Base-by-base conservation (phyloP, 2,888 invertebrate species). In the Ormia ochracea region DNA sequence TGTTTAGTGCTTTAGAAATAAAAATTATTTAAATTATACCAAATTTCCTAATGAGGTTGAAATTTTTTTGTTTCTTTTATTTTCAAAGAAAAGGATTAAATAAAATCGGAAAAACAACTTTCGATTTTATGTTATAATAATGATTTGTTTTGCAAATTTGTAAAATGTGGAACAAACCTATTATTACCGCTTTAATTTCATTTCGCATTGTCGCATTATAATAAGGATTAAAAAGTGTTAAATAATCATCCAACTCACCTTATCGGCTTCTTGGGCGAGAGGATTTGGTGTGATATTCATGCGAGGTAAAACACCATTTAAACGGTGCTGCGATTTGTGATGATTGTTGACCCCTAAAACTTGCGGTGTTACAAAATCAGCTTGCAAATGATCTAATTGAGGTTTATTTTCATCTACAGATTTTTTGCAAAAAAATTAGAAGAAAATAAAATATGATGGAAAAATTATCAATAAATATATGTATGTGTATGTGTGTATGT, bases 261-360 rank as follows among this genome's bases (percentile, higher is more conserved):
- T 89, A 65, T 89, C 89, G 23, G 86, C 86, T 54, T 90, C 90
- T 78, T 89, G 88, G 0, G 90, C 89, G 72, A 90, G 82, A 0
- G 90, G 90, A 85, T 90, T 90, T 3, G 90, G 86, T 1, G 90
- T 90, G 23, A 90, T 90, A 73, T 90, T 90, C 88, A 90, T 90
- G 75, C 90, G 86, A 0, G 88, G 88, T 69, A 88, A 85, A 4
- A 88, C 88, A 4, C 89, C 89, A 72, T 90, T 90, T 45, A 89
- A 81, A 9, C 90, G 87, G 58, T 89, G 87, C 54, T 80, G 82
- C 1, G 66, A 23, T 23, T 85, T 83, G 61, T 89, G 87, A 81
- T 87, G 88, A 50, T 85, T 83, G 2, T 87, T 84, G 9, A 85
- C 83, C 56, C 90, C 89, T 77, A 88, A 83, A 10, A 87, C 89